phyloP scores from a whole-genome alignment of 1,140 invertebrate genomes.

The Zaprionus gabonicus region DNA sequence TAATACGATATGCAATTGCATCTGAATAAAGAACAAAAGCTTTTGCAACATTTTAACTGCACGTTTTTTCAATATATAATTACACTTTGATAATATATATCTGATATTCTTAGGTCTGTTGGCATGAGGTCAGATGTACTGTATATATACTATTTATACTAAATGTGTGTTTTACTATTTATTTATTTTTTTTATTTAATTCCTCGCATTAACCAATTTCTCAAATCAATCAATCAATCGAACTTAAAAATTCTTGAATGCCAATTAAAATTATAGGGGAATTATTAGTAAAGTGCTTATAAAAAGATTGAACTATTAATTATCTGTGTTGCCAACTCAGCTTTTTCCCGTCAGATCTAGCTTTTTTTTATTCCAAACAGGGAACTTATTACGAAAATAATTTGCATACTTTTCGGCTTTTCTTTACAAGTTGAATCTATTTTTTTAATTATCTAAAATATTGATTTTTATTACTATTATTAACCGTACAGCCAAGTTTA shows the following conservation, averaged over 20 bases:
- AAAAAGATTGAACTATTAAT: too few relatives aligned
- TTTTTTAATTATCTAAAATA: too few relatives aligned
- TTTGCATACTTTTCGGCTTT: slow-evolving; percentile 35
- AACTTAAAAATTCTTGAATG: neutral
- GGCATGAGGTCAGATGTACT: neutral
- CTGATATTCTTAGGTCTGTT: neutral
- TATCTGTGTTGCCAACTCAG: too few relatives aligned
- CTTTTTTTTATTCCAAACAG: neutral
- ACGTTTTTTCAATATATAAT: neutral
- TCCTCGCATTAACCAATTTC: neutral
- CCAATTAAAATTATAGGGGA: neutral
- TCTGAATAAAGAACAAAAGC: slow-evolving; percentile 37
- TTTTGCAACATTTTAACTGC: slow-evolving; percentile 31
- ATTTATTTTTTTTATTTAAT: neutral
- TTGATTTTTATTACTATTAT: too few relatives aligned
- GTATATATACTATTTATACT: neutral
- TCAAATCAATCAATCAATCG: neutral
- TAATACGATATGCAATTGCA: slow-evolving; percentile 63
- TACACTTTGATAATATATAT: neutral
- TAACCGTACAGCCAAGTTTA: too few relatives aligned
- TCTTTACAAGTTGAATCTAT: too few relatives aligned
- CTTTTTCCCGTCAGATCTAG: too few relatives aligned
- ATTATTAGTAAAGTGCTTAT: too few relatives aligned
- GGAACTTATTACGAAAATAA: neutral
- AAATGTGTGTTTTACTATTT: neutral